Percentiles rank a stretch among this genome's conserved stretches.
phyloP scores from a whole-genome alignment of 2,888 invertebrate species.

The Leptogaster cylindrica region DNA sequence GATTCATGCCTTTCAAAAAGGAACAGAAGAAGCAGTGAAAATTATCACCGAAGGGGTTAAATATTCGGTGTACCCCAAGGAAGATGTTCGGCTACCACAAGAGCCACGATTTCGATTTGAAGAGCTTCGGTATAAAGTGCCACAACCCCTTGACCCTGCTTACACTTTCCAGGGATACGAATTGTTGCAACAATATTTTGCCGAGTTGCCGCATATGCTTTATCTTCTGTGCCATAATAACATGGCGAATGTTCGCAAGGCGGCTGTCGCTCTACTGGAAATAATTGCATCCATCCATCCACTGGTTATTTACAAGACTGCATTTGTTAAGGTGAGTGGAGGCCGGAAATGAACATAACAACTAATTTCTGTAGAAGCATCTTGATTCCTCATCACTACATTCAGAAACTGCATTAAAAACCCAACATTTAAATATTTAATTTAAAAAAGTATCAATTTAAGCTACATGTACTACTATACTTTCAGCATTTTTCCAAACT shows the following conservation, averaged over 20 bases:
- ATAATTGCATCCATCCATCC: slow-evolving; percentile 55
- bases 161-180: slow-evolving; percentile 57
- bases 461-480: no score
- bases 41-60: slow-evolving; percentile 55
- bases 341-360: no score
- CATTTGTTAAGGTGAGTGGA: slow-evolving; percentile 54
- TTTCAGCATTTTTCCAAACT: slow-evolving; percentile 53
- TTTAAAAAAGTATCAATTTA: no score
- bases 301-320: slow-evolving; percentile 57
- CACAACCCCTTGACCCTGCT: slow-evolving; percentile 50
- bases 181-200: slow-evolving; percentile 52
- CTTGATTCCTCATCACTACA: no score
- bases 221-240: slow-evolving; percentile 53
- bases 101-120: slow-evolving; percentile 52
- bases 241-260: slow-evolving; percentile 54
- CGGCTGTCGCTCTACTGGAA: slow-evolving; percentile 56
- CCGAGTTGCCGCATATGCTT: slow-evolving; percentile 54
- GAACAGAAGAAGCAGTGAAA: slow-evolving; percentile 55
- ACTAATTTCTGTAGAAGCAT: no score
- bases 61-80: slow-evolving; percentile 53
- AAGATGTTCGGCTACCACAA: slow-evolving; percentile 49
- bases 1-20: slow-evolving; percentile 52
- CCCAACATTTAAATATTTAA: background rate
- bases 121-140: slow-evolving; percentile 55
- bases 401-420: no score